Evolutionary conservation across 1,140 invertebrate genomes (phyloP).

Genomic region (Danaus melanippus): DNA sequence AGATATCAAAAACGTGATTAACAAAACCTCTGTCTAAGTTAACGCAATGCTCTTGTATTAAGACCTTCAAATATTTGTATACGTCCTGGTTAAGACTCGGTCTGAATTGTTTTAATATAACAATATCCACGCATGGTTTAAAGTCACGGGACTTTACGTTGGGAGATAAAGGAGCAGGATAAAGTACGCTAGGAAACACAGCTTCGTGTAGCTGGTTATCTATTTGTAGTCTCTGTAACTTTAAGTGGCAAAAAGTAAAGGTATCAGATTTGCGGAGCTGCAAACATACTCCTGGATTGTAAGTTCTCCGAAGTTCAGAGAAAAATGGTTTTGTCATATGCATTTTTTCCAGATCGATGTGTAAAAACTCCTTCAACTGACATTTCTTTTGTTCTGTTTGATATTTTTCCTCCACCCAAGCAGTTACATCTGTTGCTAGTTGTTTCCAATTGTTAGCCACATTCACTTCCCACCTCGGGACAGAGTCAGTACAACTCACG

Average conservation of each 20-base stretch:
- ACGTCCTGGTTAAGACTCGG: conserved; percentile 73
- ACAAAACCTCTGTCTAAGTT: conserved; percentile 84
- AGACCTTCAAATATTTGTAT: conserved; percentile 80
- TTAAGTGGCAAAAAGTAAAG: conserved; percentile 78
- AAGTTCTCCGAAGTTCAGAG: conserved; percentile 81
- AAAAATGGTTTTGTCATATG: conserved; percentile 91
- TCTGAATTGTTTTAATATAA: conserved; percentile 74
- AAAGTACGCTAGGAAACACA: conserved; percentile 84
- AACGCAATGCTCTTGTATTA: conserved; percentile 81
- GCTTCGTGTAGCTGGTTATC: conserved; percentile 86
- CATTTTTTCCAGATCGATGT: conserved; percentile 89
- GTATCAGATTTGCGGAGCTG: conserved; percentile 81
- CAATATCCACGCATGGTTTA: conserved; percentile 81
- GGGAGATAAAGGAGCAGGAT: conserved; percentile 68
- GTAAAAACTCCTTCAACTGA: conserved; percentile 82
- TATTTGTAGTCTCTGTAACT: conserved; percentile 79
- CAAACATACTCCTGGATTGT: conserved; percentile 83
- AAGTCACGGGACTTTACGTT: conserved; percentile 53
- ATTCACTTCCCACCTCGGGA: conserved; percentile 86
- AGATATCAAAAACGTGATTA: conserved; percentile 75
- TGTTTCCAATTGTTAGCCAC: conserved; percentile 85
- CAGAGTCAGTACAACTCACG: conserved; percentile 76
- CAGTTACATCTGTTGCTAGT: conserved; percentile 81
- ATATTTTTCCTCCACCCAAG: conserved; percentile 89
- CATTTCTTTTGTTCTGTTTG: conserved; percentile 78